Percentiles rank a stretch among this genome's conserved stretches.
Conservation (phyloP, 1,140 invertebrate genomes). For the Lanistes nyassanus region DNA sequence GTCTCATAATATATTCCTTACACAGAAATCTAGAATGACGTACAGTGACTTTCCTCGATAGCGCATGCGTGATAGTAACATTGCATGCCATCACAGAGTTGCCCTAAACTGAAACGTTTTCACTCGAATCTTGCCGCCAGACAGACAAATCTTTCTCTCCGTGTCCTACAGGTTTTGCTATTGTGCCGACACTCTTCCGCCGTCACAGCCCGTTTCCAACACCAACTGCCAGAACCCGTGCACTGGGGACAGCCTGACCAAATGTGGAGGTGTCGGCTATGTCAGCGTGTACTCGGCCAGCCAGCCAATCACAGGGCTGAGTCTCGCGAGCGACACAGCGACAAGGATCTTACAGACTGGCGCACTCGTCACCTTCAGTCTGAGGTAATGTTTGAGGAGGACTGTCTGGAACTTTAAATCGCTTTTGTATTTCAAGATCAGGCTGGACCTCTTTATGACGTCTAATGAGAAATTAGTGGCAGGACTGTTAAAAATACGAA, state of each 20-base stretch:
- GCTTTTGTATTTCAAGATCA: too few species aligned
- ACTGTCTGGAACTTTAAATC: too few species aligned
- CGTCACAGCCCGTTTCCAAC: neutral
- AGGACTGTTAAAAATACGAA: too few species aligned
- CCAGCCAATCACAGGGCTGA: constrained; percentile 36
- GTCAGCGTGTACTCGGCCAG: constrained; percentile 42
- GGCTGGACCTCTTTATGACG: too few species aligned
- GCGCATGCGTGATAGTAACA: neutral
- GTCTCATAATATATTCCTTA: too few species aligned
- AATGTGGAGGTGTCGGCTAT: constrained; percentile 40
- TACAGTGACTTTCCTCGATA: too few species aligned
- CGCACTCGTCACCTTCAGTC: constrained; percentile 19
- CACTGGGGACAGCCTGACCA: constrained; percentile 26
- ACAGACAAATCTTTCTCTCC: neutral
- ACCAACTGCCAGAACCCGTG: constrained; percentile 35
- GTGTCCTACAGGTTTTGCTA: constrained; percentile 45
- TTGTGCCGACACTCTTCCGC: constrained; percentile 38
- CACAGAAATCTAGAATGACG: too few species aligned
- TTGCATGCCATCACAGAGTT: neutral
- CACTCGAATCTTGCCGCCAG: too few species aligned
- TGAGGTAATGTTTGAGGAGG: constrained; percentile 32
- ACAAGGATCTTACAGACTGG: constrained; percentile 21
- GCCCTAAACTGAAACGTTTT: neutral
- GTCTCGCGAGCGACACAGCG: constrained; percentile 16
- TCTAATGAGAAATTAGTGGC: too few species aligned